Conservation (phyloP, 2,888 invertebrate genomes). For the Agrotis segetum region DNA sequence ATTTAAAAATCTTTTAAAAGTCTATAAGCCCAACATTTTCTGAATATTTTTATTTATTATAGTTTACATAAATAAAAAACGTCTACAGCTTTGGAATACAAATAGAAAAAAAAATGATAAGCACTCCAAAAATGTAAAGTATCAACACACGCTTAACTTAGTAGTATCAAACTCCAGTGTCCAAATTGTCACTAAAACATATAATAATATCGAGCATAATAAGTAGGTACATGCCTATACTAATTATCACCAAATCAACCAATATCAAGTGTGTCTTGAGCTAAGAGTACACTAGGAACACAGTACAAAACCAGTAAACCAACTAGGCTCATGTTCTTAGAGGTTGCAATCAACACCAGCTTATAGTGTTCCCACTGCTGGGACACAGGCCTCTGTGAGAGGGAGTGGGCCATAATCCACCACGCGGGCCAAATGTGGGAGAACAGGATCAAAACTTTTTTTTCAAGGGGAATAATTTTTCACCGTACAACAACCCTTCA, state of each 20-base stretch:
- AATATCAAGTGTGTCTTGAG: slow-evolving; percentile 13
- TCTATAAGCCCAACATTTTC: neutral
- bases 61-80: too few relatives aligned
- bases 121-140: too few relatives aligned
- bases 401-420: too few relatives aligned
- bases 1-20: neutral
- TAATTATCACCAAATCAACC: slow-evolving; percentile 23
- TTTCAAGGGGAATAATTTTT: too few relatives aligned
- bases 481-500: too few relatives aligned
- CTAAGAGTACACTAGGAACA: neutral
- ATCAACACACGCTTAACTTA: neutral
- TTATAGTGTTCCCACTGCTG: too few relatives aligned
- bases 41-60: neutral
- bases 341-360: too few relatives aligned
- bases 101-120: too few relatives aligned
- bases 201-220: neutral
- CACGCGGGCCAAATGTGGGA: too few relatives aligned
- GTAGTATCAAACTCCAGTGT: neutral
- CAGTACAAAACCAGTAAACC: slow-evolving; percentile 4
- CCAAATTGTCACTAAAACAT: neutral
- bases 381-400: too few relatives aligned
- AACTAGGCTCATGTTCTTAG: neutral
- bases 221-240: slow-evolving; percentile 1
- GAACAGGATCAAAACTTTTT: too few relatives aligned
- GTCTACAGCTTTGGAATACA: too few relatives aligned